Conservation (phyloP, 2,797 vertebrate species). For the Mormyrops attenuatus region DNA sequence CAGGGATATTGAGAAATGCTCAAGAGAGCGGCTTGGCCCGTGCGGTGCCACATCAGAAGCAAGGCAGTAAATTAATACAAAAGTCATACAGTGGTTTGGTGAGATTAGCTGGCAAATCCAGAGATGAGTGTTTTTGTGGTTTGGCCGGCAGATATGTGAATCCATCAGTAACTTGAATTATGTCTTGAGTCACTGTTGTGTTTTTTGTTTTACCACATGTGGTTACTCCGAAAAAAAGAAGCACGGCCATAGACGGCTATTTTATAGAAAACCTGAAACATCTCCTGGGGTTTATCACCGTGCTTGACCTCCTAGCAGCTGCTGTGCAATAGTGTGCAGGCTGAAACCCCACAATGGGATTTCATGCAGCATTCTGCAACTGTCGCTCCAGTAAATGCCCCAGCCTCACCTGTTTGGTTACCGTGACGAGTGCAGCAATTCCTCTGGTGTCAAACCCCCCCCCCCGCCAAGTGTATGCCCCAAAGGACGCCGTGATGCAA, state of each 20-base stretch:
- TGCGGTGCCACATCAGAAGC: not conserved
- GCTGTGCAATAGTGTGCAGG: not conserved
- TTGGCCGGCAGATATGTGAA: not conserved
- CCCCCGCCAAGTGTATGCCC: not conserved
- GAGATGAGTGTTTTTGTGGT: not conserved
- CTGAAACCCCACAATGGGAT: not conserved
- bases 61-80: not conserved
- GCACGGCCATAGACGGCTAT: not conserved
- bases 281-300: not conserved
- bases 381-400: not conserved
- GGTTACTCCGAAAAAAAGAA: not conserved
- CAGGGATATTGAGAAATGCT: slow-evolving; percentile 29
- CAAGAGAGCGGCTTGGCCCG: slow-evolving; percentile 16
- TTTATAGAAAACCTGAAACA: not conserved
- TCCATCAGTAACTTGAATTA: not conserved
- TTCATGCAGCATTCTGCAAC: not conserved
- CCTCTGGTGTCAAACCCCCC: not conserved
- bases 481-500: not conserved
- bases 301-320: not conserved
- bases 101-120: not conserved
- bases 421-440: not conserved
- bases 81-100: not conserved
- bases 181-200: not conserved
- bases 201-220: not conserved
- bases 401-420: not conserved